Percentiles rank a stretch among this genome's conserved stretches.
Evolutionary conservation across 2,888 invertebrate species (phyloP).

Genomic region (Rotaria macrura): DNA sequence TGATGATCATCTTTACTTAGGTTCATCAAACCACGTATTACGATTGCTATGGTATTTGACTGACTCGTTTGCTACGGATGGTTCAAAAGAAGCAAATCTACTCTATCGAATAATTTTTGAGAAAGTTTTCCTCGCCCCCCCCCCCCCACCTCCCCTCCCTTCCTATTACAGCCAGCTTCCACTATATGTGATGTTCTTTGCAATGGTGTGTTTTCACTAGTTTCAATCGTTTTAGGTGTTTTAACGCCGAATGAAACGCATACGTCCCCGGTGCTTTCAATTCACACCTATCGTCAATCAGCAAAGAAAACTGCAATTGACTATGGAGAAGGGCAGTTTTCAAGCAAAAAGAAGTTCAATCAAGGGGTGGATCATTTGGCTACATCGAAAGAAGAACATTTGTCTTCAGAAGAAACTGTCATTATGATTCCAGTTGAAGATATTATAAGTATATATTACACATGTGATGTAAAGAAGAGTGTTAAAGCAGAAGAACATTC

Average conservation of each 20-base stretch:
- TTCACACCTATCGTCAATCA: background rate
- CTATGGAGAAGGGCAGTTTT: background rate
- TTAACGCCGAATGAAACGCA: background rate
- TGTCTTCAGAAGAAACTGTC: background rate
- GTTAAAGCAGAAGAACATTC: background rate
- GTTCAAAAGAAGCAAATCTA: no score
- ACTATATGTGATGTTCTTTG: no score
- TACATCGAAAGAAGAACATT: background rate
- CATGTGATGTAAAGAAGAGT: background rate
- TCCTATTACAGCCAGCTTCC: no score
- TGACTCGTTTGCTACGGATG: no score
- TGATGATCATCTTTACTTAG: background rate
- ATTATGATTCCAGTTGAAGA: background rate
- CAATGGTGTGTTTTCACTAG: background rate
- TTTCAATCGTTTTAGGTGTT: background rate
- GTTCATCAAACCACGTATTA: no score
- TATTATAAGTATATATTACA: background rate
- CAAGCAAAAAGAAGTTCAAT: background rate
- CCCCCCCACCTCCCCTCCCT: no score
- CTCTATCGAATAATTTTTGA: no score
- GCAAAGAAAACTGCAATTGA: background rate
- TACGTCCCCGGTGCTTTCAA: background rate
- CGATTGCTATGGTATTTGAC: no score
- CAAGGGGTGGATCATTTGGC: background rate
- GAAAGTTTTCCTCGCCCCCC: no score